These are phyloP conservation scores for Drosophila kokeensis DNA, from an alignment of 2,888 invertebrate genomes.

Conservation along the genomic window DNA sequence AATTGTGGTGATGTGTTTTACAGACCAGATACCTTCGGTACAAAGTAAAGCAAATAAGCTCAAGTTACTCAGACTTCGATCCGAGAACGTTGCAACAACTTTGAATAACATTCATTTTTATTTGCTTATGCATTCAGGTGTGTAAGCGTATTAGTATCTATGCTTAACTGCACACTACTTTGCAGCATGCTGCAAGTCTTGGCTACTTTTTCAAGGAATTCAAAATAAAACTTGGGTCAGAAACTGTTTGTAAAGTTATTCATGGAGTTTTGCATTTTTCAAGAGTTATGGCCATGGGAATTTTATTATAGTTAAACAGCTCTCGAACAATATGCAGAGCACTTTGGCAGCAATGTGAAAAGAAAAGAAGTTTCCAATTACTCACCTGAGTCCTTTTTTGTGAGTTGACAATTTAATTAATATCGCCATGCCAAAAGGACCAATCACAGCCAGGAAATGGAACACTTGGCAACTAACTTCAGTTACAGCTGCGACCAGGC, in stretches of 20 bases:
- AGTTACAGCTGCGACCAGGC: slow-evolving; percentile 63
- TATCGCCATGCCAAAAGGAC: slow-evolving; percentile 40
- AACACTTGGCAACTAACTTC: slow-evolving; percentile 50
- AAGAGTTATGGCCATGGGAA: slow-evolving; percentile 8
- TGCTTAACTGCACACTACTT: slow-evolving; percentile 5
- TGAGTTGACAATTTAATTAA: slow-evolving; percentile 64
- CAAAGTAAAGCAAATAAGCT: not conserved
- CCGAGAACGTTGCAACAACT: not conserved
- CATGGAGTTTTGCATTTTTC: slow-evolving; percentile 18
- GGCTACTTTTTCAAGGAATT: slow-evolving; percentile 23
- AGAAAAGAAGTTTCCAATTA: slow-evolving; percentile 19
- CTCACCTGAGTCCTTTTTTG: slow-evolving; percentile 23
- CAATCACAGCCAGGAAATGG: slow-evolving; percentile 46
- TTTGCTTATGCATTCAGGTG: not conserved
- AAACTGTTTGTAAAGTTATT: slow-evolving; percentile 26
- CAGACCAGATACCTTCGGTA: not conserved
- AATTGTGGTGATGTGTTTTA: too few relatives aligned
- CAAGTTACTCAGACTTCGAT: too few relatives aligned
- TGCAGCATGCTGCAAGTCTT: slow-evolving; percentile 14
- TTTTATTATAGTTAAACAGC: slow-evolving; percentile 9
- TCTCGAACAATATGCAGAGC: slow-evolving; percentile 7
- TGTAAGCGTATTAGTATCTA: not conserved
- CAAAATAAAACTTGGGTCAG: slow-evolving; percentile 34
- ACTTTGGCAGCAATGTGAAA: not conserved
- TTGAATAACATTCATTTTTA: not conserved